Conservation (phyloP, 2,888 invertebrate species). For the Dicranocentrus wangi region DNA sequence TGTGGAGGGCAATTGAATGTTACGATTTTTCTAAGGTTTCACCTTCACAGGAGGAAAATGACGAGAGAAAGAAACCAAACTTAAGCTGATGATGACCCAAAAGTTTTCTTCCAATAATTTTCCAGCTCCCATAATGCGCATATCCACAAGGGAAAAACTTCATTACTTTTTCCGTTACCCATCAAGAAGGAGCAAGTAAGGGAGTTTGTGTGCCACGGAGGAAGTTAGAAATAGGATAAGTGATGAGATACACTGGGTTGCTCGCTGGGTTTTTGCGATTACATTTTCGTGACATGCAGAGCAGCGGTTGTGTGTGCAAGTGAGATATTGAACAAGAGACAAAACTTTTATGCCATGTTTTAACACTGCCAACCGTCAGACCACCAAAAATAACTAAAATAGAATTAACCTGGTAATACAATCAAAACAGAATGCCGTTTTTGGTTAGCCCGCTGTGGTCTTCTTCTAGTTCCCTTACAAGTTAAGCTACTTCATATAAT, state of each 20-base stretch:
- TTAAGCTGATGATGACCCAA: constrained; percentile 53
- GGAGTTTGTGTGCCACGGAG: background rate
- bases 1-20: too few relatives aligned
- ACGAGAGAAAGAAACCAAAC: background rate
- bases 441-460: too few relatives aligned
- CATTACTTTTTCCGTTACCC: too few relatives aligned
- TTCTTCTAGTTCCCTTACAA: too few relatives aligned
- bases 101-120: constrained; percentile 32
- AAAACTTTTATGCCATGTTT: background rate
- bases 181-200: too few relatives aligned
- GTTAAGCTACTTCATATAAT: too few relatives aligned
- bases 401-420: too few relatives aligned
- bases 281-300: too few relatives aligned
- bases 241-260: too few relatives aligned
- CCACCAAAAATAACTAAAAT: constrained; percentile 2
- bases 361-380: background rate
- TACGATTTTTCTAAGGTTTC: constrained; percentile 39
- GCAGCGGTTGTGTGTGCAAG: too few relatives aligned
- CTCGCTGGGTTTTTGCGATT: too few relatives aligned
- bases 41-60: background rate
- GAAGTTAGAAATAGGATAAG: background rate
- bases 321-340: too few relatives aligned
- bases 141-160: constrained; percentile 8
- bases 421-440: background rate
- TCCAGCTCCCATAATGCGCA: background rate